Conservation (phyloP, 1,140 invertebrate genomes). For the Dermatophagoides farinae region DNA sequence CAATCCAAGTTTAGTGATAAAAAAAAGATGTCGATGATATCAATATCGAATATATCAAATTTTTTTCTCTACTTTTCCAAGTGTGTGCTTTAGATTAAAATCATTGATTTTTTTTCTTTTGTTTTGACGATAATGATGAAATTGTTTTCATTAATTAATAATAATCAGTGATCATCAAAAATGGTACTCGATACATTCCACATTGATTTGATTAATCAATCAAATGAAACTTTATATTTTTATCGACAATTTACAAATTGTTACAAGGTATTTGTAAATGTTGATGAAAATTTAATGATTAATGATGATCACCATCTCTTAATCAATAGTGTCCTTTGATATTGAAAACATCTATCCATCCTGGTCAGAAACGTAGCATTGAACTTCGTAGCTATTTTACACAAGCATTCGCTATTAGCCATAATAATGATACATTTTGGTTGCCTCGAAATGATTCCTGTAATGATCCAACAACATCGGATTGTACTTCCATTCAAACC, state of each 20-base stretch:
- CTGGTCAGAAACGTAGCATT: background rate
- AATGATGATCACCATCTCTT: background rate
- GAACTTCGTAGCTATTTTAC: background rate
- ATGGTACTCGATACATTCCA: background rate
- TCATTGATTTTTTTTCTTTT: too few species aligned
- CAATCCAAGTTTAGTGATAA: too few species aligned
- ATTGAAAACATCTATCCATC: background rate
- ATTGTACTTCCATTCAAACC: background rate
- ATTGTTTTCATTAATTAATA: too few species aligned
- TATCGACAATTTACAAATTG: conserved; percentile 4
- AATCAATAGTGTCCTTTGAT: conserved; percentile 1
- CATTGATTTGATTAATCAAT: background rate
- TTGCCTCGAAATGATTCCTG: background rate
- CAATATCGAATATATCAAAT: too few species aligned
- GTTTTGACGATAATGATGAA: too few species aligned
- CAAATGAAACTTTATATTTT: background rate
- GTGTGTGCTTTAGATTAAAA: too few species aligned
- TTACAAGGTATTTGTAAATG: background rate
- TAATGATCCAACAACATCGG: background rate
- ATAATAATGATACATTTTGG: background rate
- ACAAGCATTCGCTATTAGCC: background rate
- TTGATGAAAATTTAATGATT: background rate
- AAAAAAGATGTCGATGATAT: too few species aligned
- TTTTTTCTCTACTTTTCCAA: too few species aligned
- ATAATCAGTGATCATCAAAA: too few species aligned